These are phyloP conservation scores for Steinernema feltiae DNA, from an alignment of 1,140 invertebrate species.

Conservation along the genomic window DNA sequence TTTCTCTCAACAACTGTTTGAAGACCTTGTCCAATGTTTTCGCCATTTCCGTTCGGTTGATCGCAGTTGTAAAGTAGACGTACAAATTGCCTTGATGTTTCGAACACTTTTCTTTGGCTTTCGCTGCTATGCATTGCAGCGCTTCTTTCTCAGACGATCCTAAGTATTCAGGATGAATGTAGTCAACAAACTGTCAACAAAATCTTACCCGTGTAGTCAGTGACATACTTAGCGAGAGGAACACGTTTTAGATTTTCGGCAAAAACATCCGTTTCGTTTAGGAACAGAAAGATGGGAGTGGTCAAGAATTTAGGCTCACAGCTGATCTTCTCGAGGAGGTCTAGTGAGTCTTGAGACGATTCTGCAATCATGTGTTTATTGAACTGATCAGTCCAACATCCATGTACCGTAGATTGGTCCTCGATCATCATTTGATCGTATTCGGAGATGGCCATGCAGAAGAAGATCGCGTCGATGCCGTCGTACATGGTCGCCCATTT, in stretches of 20 bases:
- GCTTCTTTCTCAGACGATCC: slow-evolving; percentile 23
- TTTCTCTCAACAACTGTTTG: slow-evolving; percentile 14
- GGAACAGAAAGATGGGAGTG: slow-evolving; percentile 29
- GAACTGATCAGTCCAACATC: too few species aligned
- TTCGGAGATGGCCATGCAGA: slow-evolving; percentile 31
- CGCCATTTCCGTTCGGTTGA: background rate
- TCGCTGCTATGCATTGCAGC: slow-evolving; percentile 19
- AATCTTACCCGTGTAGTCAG: slow-evolving; percentile 20
- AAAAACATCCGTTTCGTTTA: slow-evolving; percentile 34
- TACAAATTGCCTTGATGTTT: background rate
- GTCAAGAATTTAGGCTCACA: slow-evolving; percentile 18
- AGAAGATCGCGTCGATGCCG: slow-evolving; percentile 34
- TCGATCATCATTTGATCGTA: slow-evolving; percentile 35
- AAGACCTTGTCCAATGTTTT: slow-evolving; percentile 10
- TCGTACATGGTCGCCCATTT: slow-evolving; percentile 33
- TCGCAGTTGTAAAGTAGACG: slow-evolving; percentile 14
- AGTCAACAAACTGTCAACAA: background rate
- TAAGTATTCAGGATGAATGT: background rate
- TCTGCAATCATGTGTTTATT: too few species aligned
- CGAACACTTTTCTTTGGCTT: slow-evolving; percentile 9
- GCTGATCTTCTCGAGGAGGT: slow-evolving; percentile 18
- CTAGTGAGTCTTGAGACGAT: slow-evolving; percentile 26
- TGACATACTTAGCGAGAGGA: slow-evolving; percentile 23
- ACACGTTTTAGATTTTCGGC: slow-evolving; percentile 20
- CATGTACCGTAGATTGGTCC: slow-evolving; percentile 27